Evolutionary conservation across 2,797 vertebrate genomes (phyloP).

Genomic region (Cirrhinus mrigala): DNA sequence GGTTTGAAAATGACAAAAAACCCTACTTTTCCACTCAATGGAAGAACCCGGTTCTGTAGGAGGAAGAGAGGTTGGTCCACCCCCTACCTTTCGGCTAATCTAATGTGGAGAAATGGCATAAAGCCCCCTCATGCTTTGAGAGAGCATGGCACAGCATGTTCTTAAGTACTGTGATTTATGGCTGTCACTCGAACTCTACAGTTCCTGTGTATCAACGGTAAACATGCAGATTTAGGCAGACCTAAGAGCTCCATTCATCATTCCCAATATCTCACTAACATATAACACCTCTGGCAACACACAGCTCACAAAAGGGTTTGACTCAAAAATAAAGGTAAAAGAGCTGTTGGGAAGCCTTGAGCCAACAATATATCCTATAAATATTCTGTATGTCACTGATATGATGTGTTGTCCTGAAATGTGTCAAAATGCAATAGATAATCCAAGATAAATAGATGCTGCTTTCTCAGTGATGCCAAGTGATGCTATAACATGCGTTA

Average conservation of each 20-base stretch:
- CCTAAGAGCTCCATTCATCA: conserved; percentile 77
- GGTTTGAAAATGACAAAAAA: conserved; percentile 33
- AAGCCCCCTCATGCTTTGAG: conserved; percentile 33
- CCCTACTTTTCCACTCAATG: conserved; percentile 37
- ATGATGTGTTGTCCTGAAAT: not conserved
- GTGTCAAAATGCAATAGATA: not conserved
- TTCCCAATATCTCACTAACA: conserved; percentile 61
- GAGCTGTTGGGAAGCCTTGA: not conserved
- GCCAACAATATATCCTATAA: not conserved
- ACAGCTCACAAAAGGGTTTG: conserved; percentile 20
- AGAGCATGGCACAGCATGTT: conserved; percentile 17
- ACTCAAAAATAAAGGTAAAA: not conserved
- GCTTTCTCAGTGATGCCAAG: not conserved
- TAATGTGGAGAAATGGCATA: conserved; percentile 40
- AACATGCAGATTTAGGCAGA: conserved; percentile 74
- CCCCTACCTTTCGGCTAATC: conserved; percentile 28
- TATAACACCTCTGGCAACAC: conserved; percentile 46
- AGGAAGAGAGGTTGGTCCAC: conserved; percentile 10
- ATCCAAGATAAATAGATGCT: not conserved
- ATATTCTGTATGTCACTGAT: not conserved
- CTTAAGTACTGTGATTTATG: conserved; percentile 54
- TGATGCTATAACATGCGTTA: not conserved
- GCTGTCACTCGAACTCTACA: conserved; percentile 43
- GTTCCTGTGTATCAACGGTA: conserved; percentile 46
- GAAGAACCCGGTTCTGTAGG: conserved; percentile 40